Evolutionary conservation across 2,797 vertebrate genomes (phyloP).

Genomic region (Malacoctenus gilli): DNA sequence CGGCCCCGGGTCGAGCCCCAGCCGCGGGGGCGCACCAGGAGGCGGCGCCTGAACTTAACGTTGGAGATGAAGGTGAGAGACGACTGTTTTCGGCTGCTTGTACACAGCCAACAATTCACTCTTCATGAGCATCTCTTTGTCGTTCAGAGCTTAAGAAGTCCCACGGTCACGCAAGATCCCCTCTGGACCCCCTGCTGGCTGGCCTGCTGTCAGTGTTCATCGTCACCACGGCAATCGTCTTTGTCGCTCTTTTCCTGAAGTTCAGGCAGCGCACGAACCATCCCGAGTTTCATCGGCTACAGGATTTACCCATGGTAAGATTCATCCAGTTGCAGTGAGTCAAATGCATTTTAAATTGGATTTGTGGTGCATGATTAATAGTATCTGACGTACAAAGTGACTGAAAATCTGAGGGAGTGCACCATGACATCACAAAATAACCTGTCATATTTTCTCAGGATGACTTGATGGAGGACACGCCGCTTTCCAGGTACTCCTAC

Average conservation of each 20-base stretch:
- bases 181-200: conserved; percentile 85
- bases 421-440: no score
- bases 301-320: conserved; percentile 91
- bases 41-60: conserved; percentile 73
- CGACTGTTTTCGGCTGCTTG: neutral
- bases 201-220: conserved; percentile 87
- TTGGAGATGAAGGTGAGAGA: conserved; percentile 76
- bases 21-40: conserved; percentile 50
- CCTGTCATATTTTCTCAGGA: conserved; percentile 75
- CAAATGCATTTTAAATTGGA: neutral
- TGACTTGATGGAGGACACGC: conserved; percentile 91
- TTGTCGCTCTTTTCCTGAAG: conserved; percentile 85
- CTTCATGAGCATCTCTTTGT: conserved; percentile 4
- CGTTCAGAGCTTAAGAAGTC: conserved; percentile 55
- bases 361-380: neutral
- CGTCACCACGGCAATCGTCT: conserved; percentile 84
- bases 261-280: conserved; percentile 83
- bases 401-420: no score
- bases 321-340: neutral
- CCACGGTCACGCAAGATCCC: conserved; percentile 51
- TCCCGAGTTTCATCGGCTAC: conserved; percentile 89
- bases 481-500: conserved; percentile 87
- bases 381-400: no score
- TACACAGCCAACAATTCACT: neutral
- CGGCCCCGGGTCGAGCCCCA: conserved; percentile 26